These are phyloP conservation scores for Andrena camellia DNA, from an alignment of 2,888 invertebrate genomes.

Conservation along the genomic window DNA sequence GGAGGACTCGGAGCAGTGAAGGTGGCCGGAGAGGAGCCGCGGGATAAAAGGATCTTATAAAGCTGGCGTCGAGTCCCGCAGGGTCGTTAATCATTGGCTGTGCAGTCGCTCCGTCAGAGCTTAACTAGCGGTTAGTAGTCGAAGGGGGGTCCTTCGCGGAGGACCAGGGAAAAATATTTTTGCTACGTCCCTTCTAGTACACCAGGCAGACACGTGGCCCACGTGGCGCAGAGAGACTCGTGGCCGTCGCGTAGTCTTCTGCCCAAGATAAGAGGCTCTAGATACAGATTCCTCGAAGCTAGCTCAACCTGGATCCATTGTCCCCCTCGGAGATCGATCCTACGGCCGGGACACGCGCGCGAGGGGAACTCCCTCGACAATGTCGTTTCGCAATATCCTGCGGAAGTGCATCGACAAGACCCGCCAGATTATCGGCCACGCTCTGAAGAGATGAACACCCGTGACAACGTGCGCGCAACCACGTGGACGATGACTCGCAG, in stretches of 20 bases:
- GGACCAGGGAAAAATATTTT: constrained; percentile 71
- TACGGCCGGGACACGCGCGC: background rate
- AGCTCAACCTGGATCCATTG: constrained; percentile 8
- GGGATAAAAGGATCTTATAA: background rate
- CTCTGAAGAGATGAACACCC: constrained; percentile 69
- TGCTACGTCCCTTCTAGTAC: constrained; percentile 71
- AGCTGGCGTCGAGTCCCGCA: constrained; percentile 27
- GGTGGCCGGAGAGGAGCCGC: background rate
- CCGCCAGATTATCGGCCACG: constrained; percentile 72
- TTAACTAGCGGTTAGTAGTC: constrained; percentile 58
- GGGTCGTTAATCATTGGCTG: constrained; percentile 68
- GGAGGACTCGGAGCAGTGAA: background rate
- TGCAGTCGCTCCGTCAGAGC: constrained; percentile 70
- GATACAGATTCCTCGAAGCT: background rate
- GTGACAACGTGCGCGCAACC: background rate
- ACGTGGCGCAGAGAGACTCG: background rate
- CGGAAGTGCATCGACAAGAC: constrained; percentile 78
- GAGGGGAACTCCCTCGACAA: constrained; percentile 48
- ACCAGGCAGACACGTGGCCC: background rate
- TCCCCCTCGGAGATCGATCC: constrained; percentile 6
- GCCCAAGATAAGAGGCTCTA: no score
- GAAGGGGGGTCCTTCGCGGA: background rate
- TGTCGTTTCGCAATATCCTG: constrained; percentile 78
- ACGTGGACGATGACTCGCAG: constrained; percentile 24
- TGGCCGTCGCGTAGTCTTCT: background rate